Base-by-base conservation (phyloP, 53 echinoderm and acorn worm genomes). In the Temnopleurus reevesii region DNA sequence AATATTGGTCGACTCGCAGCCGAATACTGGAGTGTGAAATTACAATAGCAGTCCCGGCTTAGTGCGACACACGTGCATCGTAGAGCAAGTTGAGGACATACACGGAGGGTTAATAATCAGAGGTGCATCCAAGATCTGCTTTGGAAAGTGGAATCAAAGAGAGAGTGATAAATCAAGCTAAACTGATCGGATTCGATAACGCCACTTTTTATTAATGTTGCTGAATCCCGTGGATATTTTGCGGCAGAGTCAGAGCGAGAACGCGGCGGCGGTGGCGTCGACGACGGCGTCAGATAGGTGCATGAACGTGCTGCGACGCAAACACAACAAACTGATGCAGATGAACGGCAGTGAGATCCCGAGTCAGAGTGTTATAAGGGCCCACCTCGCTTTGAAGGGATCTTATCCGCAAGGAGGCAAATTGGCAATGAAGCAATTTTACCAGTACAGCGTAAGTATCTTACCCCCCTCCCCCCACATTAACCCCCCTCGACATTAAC, bases 371-470 rank as follows among this genome's bases (percentile, higher is more conserved):
- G 64, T 45, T 33, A 87, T 87, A 51, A 18, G 88, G 71, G 88
- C 88, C 46, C 88, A 87, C 25, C 71, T 87, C 9, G 88, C 88
- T 46, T 65, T 87, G 29, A 87, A 87, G 88, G 88, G 88, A n/a
- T 87, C 88, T 3, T 87, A 87, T 87, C 88, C 88, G 10, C 88
- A 87, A 31, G 88, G 88, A 38, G 53, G 88, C 33, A 87, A 87
- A 51, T 51, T 87, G 41, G 71, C 71, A 2, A 87, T 87, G 88
- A 87, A 87, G 53, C 88, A 87, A 34, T 87, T 87, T 27, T 87
- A 87, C 15, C 88, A 87, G 36, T 87, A 87, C 71, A 87, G 88
- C 65, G 88, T 87, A 36, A 87, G 88, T 87, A 87, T 60, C 53
- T 51, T 49, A 15, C 28, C 36, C 6, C 2, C 59, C 21, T 26